Base-by-base conservation (phyloP, 2,113 vertebrate species). In the Henicopernis longicauda region DNA sequence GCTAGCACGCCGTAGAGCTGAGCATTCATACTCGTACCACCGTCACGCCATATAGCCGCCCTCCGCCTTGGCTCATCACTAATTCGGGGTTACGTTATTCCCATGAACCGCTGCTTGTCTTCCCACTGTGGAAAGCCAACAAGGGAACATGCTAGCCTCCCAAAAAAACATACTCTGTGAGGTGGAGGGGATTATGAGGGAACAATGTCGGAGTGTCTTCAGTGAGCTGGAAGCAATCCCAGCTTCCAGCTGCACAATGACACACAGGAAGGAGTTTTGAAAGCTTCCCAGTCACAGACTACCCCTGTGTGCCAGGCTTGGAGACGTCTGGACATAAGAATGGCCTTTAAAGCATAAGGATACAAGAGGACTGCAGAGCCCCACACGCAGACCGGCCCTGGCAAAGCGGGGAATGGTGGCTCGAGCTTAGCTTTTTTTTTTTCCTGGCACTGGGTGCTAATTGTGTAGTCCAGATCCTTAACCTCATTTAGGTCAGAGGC, bases 401-500 rank as follows among this genome's bases (percentile, higher is more conserved):
- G 65, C 57, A 90, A 81, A 54, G 82, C 2, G 0, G 42, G 27
- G 57, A 71, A n/a, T 4, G 4, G 32, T 16, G 27, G 36, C 77
- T 95, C 6, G 4, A 78, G 40, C 71, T 91, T 58, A 81, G 93
- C 57, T 88, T 85, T 14, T 13, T 54, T 62, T 77, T 54, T 42
- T 14, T n/a, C 63, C 86, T 87, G 85, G 95, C 94, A 88, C 19
- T 31, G 29, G 31, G 32, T 71, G 84, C 76, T 61, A 77, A 72
- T 38, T 84, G 67, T 52, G 17, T 61, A 50, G 54, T 16, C 69
- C 87, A 57, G 76, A 96, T 86, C 80, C 90, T 82, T 84, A 90
- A 80, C 76, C 85, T 95, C 81, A 97, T 97, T 89, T 95, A 97
- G 96, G 90, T 95, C 97, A 97, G 90, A 50, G 74, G 67, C 78